phyloP scores from a whole-genome alignment of 30 jellyfish, hydroid and myxozoan species.

The Phacellophora camtschatica region DNA sequence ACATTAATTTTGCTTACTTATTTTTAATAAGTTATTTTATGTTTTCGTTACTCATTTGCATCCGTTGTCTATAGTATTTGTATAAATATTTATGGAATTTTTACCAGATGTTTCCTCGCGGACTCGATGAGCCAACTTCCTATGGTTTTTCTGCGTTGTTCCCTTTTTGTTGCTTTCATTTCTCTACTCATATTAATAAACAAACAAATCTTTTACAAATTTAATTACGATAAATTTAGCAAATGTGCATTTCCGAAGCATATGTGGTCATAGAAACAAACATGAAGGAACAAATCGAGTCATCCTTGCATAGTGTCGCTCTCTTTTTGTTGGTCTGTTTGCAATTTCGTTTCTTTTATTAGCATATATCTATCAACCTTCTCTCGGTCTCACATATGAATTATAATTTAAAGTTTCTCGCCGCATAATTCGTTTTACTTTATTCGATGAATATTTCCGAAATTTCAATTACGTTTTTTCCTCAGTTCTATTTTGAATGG shows the following conservation, averaged over 20 bases:
- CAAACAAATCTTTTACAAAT: background rate
- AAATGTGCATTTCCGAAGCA: background rate
- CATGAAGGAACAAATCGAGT: background rate
- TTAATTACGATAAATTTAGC: background rate
- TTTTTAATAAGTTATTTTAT: no score
- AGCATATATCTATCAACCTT: background rate
- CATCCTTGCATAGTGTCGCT: background rate
- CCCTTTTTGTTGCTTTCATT: background rate
- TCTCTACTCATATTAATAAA: background rate
- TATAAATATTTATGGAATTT: no score
- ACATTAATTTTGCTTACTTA: no score
- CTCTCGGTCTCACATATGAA: background rate
- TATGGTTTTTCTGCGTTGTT: no score
- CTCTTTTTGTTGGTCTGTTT: background rate
- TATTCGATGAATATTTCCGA: background rate
- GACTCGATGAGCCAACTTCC: no score
- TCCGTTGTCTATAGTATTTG: no score
- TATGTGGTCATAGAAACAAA: background rate
- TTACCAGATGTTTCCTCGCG: no score
- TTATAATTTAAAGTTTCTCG: background rate
- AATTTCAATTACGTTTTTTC: background rate
- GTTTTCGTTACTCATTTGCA: no score
- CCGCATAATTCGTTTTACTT: background rate
- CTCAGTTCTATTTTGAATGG: no score
- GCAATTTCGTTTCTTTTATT: background rate